These are phyloP conservation scores for Alloscopus bannaensis DNA, from an alignment of 2,888 invertebrate species.

Conservation along the genomic window DNA sequence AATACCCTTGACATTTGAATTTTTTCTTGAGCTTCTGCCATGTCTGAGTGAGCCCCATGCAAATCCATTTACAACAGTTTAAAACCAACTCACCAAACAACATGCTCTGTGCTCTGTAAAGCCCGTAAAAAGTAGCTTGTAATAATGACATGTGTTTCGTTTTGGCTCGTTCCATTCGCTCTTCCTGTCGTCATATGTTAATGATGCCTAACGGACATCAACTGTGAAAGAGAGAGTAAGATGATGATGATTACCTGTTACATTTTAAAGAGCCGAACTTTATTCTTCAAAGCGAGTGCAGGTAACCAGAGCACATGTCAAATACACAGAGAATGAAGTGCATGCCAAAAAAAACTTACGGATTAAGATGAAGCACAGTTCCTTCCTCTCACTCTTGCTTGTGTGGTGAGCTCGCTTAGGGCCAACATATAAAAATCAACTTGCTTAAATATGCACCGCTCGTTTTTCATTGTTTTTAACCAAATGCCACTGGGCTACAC, in stretches of 20 bases:
- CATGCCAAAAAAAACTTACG: no score
- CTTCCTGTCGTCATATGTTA: slow-evolving; percentile 32
- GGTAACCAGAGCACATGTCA: no score
- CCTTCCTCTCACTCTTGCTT: no score
- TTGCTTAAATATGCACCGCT: no score
- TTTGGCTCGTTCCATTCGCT: slow-evolving; percentile 31
- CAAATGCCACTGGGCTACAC: no score
- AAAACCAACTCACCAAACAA: background rate
- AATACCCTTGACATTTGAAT: slow-evolving; percentile 41
- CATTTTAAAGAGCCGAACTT: no score
- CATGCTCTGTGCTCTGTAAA: slow-evolving; percentile 7
- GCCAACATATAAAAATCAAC: no score
- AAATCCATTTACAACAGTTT: slow-evolving; percentile 15
- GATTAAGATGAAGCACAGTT: no score
- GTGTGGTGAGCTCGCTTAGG: no score
- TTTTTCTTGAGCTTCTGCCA: background rate
- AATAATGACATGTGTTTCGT: slow-evolving; percentile 25
- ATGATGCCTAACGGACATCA: slow-evolving; percentile 25
- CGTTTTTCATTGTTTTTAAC: no score
- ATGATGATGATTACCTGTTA: slow-evolving; percentile 18
- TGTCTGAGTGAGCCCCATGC: slow-evolving; percentile 13
- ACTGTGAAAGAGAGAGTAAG: background rate
- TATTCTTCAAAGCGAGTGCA: no score
- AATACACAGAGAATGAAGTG: no score
- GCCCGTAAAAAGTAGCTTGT: background rate